These are phyloP conservation scores for Druon quercuslanigerum DNA, from an alignment of 1,140 invertebrate genomes.

Conservation along the genomic window DNA sequence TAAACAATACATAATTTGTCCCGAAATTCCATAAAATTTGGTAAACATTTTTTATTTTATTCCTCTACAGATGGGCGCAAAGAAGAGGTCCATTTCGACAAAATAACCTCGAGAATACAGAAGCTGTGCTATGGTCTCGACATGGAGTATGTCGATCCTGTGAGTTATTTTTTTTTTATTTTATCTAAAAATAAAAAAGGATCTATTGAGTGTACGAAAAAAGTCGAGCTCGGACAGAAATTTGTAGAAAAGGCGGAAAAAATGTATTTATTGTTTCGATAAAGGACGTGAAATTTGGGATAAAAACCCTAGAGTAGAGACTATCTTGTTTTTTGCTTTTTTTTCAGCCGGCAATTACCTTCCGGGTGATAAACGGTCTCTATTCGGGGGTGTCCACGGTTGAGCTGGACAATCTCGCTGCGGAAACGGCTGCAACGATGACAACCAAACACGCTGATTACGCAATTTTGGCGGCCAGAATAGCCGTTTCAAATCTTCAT, in stretches of 20 bases:
- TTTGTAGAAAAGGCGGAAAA: background rate
- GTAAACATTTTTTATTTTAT: background rate
- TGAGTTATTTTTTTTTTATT: conserved; percentile 75
- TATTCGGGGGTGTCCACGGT: conserved; percentile 97
- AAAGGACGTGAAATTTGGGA: too few relatives aligned
- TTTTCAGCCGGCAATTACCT: conserved; percentile 85
- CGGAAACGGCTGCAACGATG: conserved; percentile 97
- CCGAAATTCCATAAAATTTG: too few relatives aligned
- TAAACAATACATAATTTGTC: too few relatives aligned
- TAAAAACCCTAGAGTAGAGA: too few relatives aligned
- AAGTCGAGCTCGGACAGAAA: background rate
- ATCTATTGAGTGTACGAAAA: background rate
- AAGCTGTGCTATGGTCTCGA: conserved; percentile 97
- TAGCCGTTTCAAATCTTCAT: conserved; percentile 97
- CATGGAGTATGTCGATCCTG: conserved; percentile 97
- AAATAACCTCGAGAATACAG: conserved; percentile 96
- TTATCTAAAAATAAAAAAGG: conserved; percentile 3
- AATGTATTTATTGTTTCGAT: too few relatives aligned
- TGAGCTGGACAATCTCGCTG: conserved; percentile 97
- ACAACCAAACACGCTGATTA: conserved; percentile 98
- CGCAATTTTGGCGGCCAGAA: conserved; percentile 94
- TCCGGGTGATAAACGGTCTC: conserved; percentile 94
- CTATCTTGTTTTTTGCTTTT: background rate
- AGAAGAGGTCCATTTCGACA: conserved; percentile 97
- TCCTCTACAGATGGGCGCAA: conserved; percentile 85